phyloP scores from a whole-genome alignment of 2,888 invertebrate genomes.

The Acleris sparsana region DNA sequence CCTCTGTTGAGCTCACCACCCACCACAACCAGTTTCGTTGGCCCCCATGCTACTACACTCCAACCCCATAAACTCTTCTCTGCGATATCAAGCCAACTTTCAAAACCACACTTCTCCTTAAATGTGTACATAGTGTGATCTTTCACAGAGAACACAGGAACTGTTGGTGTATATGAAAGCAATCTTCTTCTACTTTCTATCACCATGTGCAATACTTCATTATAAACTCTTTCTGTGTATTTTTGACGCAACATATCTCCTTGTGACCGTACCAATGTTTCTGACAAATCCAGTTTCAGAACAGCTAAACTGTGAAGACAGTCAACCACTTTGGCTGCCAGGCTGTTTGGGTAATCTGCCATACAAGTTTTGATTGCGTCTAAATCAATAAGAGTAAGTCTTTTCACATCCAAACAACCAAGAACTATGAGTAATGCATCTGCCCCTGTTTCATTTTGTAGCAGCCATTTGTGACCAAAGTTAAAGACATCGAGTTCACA shows the following conservation, averaged over 20 bases:
- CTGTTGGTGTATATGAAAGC: constrained; percentile 51
- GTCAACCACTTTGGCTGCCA: constrained; percentile 59
- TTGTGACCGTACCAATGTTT: constrained; percentile 42
- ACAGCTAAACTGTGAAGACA: constrained; percentile 53
- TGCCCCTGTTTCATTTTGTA: constrained; percentile 52
- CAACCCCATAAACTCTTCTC: constrained; percentile 74
- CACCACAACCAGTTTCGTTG: constrained; percentile 62
- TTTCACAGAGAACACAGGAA: constrained; percentile 59
- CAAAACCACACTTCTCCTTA: constrained; percentile 53
- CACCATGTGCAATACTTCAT: constrained; percentile 57
- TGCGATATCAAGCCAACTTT: constrained; percentile 65
- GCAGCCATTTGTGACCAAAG: constrained; percentile 70
- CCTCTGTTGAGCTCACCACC: constrained; percentile 72
- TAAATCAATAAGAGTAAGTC: constrained; percentile 52
- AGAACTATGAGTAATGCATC: constrained; percentile 65
- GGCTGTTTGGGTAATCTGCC: constrained; percentile 54
- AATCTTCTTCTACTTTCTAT: constrained; percentile 54
- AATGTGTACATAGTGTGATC: constrained; percentile 62
- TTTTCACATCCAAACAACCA: constrained; percentile 64
- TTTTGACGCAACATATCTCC: constrained; percentile 50
- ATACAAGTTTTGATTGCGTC: constrained; percentile 52
- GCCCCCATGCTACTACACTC: constrained; percentile 66
- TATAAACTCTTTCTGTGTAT: constrained; percentile 63
- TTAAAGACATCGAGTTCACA: constrained; percentile 66
- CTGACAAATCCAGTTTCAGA: constrained; percentile 42